Evolutionary conservation across 2,797 vertebrate species (phyloP), one percentile per base, ranked within the genome.

Genomic region (Chromobotia macracanthus): DNA sequence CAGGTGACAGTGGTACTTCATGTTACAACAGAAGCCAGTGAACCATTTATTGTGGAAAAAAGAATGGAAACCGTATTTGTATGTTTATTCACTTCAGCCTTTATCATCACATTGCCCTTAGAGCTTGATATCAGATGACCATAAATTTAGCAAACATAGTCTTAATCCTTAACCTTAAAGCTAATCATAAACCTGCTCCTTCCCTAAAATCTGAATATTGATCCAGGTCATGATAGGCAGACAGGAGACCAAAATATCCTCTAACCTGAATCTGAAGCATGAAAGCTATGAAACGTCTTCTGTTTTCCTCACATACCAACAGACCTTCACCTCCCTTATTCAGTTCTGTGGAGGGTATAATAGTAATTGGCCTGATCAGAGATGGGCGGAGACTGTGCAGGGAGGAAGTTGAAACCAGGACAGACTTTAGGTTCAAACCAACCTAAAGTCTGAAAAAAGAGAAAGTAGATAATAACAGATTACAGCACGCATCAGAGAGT

Each of bases 381-480:
- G 72, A 19, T 63, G 58, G 58, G 38, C 38, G 9, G 38, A 41
- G 38, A 41, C 38, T n/a, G n/a, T 41, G 38, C 9, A 31, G 31
- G 31, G 31, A 31, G 3, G 31, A n/a, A 19, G 41, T 15, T 73
- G 3, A 74, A 63, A 50, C 72, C 21, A 74, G 60, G 25, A 51
- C 46, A 41, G 25, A n/a, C n/a, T n/a, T n/a, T n/a, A n/a, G n/a
- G n/a, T n/a, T n/a, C n/a, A n/a, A n/a, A n/a, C n/a, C 10, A 44
- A 55, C 31, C 31, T 56, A 15, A 41, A 41, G 5, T 15, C 48
- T 56, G 16, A 44, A 44, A 66, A 75, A 38, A 25, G 35, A 25
- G 19, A 46, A 67, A 56, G 19, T 55, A n/a, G 23, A 56, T 67
- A 76, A 67, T 76, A 51, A 41, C 46, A 31, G 73, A 75, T 75